Evolutionary conservation across 2,797 vertebrate species (phyloP).

Genomic region (Numenius phaeopus): DNA sequence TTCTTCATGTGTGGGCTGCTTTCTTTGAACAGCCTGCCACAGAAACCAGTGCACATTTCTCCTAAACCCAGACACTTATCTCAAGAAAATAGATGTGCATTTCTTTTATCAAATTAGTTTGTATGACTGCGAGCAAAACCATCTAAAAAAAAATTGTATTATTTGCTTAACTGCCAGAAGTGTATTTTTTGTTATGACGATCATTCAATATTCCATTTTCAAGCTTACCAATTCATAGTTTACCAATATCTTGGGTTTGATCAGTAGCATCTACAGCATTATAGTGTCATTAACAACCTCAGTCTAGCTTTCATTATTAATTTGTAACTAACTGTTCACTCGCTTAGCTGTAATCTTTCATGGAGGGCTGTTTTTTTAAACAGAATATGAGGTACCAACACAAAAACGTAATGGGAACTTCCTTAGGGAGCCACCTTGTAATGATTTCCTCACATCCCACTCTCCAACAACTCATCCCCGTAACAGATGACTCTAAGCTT

Average conservation of each 20-base stretch:
- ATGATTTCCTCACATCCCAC: constrained; percentile 41
- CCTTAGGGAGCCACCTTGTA: constrained; percentile 19
- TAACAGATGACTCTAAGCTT: neutral
- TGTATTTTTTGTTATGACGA: neutral
- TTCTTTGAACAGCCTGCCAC: constrained; percentile 11
- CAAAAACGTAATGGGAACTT: neutral
- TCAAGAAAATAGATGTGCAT: neutral
- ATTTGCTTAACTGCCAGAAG: neutral
- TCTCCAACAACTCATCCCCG: neutral
- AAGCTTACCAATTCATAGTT: neutral
- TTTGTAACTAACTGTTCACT: neutral
- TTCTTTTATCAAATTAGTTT: constrained; percentile 28
- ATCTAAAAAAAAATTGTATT: neutral
- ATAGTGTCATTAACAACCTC: neutral
- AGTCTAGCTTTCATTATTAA: neutral
- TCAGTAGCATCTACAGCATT: neutral
- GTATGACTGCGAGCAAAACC: neutral
- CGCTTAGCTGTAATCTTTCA: neutral
- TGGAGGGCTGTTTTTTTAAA: neutral
- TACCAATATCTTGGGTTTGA: neutral
- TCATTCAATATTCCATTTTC: neutral
- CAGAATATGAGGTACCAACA: neutral
- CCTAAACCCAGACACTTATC: constrained; percentile 26
- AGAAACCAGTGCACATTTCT: constrained; percentile 5
- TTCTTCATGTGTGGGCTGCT: constrained; percentile 1